Evolutionary conservation across 2,888 invertebrate species (phyloP).

Genomic region (Lissocephala sabroskyi): DNA sequence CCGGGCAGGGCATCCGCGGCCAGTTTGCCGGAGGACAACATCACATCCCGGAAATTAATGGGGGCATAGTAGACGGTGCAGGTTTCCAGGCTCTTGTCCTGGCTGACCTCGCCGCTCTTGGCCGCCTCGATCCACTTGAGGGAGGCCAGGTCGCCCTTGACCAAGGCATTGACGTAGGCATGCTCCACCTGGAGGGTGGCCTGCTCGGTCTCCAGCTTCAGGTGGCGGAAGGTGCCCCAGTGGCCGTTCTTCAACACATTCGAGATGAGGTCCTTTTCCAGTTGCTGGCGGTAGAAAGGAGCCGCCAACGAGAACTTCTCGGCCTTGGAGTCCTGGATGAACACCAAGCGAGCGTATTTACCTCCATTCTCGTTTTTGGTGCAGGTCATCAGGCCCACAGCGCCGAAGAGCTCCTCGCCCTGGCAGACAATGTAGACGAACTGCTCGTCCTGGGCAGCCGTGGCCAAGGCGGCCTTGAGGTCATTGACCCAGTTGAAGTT

Average conservation of each 20-base stretch:
- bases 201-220: constrained; percentile 76
- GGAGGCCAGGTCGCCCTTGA: constrained; percentile 94
- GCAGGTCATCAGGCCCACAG: constrained; percentile 92
- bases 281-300: constrained; percentile 77
- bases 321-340: constrained; percentile 78
- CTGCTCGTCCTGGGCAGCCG: constrained; percentile 75
- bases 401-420: constrained; percentile 81
- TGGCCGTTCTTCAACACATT: constrained; percentile 87
- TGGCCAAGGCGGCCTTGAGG: constrained; percentile 82
- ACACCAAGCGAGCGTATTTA: constrained; percentile 80
- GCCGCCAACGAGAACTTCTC: constrained; percentile 77
- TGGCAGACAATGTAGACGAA: constrained; percentile 81
- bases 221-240: constrained; percentile 92
- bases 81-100: constrained; percentile 76
- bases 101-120: constrained; percentile 74
- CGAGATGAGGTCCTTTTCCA: constrained; percentile 84
- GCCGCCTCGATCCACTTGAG: constrained; percentile 95
- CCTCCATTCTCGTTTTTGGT: constrained; percentile 91
- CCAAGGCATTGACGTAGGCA: constrained; percentile 94
- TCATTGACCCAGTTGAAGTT: constrained; percentile 86
- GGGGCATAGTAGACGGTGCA: constrained; percentile 95
- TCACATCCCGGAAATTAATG: constrained; percentile 97
- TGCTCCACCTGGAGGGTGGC: constrained; percentile 82
- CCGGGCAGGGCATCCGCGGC: constrained; percentile 98
- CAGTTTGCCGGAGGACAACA: constrained; percentile 97